Evolutionary conservation across 2,888 invertebrate genomes (phyloP).

Genomic region (Lepidochrysops patricia): DNA sequence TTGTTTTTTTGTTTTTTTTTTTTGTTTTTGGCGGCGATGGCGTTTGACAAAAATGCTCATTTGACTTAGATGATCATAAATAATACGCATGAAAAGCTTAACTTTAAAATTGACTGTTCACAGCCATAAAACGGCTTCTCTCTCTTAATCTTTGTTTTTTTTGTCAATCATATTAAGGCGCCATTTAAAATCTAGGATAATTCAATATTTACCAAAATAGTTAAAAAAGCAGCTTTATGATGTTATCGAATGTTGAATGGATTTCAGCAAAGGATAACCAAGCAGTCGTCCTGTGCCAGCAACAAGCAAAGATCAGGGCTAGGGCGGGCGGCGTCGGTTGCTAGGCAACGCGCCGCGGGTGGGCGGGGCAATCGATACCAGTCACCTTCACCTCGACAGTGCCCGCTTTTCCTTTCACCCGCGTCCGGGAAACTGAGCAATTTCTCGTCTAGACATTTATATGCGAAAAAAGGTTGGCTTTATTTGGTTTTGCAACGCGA

Average conservation of each 20-base stretch:
- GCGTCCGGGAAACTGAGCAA: slow-evolving; percentile 15
- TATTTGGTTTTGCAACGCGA: neutral
- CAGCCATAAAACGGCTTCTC: neutral
- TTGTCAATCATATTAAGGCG: neutral
- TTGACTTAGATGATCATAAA: slow-evolving; percentile 58
- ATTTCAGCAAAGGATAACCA: too few relatives aligned
- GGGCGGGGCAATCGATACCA: slow-evolving; percentile 82
- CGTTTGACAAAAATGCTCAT: slow-evolving; percentile 54
- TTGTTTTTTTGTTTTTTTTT: slow-evolving; percentile 37
- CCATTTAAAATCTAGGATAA: too few relatives aligned
- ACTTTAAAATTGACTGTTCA: neutral
- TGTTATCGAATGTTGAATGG: too few relatives aligned
- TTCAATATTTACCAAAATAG: too few relatives aligned
- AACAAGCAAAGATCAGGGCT: neutral
- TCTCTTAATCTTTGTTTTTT: neutral
- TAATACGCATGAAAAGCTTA: slow-evolving; percentile 53
- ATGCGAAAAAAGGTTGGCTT: neutral
- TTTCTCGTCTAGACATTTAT: slow-evolving; percentile 4
- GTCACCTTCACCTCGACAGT: slow-evolving; percentile 41
- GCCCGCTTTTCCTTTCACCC: slow-evolving; percentile 42
- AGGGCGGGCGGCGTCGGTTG: slow-evolving; percentile 35
- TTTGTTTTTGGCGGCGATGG: slow-evolving; percentile 34
- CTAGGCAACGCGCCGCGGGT: slow-evolving; percentile 74
- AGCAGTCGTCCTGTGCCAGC: too few relatives aligned
- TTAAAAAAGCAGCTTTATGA: too few relatives aligned